Evolutionary conservation across 2,797 vertebrate species (phyloP).

Genomic region (Chlorospingus semifuscus): DNA sequence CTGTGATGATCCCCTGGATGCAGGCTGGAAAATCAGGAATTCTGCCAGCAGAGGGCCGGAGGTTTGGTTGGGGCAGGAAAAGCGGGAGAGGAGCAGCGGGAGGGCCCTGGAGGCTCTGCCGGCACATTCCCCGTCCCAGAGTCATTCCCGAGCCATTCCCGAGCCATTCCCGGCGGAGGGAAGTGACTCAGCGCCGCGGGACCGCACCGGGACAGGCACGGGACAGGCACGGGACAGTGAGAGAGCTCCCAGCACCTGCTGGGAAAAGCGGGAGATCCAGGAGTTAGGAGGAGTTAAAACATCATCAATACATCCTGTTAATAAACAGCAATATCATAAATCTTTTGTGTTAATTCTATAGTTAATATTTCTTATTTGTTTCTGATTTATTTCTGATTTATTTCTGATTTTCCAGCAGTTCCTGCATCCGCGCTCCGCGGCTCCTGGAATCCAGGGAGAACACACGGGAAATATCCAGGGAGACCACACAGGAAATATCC

Average conservation of each 20-base stretch:
- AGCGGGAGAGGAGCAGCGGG: too few relatives aligned
- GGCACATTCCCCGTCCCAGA: background rate
- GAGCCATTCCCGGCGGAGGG: background rate
- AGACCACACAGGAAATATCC: too few relatives aligned
- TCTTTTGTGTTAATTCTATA: fast-evolving
- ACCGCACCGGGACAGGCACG: too few relatives aligned
- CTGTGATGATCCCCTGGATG: too few relatives aligned
- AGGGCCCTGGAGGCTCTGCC: too few relatives aligned
- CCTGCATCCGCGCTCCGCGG: background rate
- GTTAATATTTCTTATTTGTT: background rate
- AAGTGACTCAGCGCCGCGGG: background rate
- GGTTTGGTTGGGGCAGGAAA: fast-evolving
- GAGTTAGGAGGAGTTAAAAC: background rate
- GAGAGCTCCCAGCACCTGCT: background rate
- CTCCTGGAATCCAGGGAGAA: background rate
- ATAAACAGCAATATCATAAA: too few relatives aligned
- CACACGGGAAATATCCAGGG: too few relatives aligned
- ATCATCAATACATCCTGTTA: fast-evolving
- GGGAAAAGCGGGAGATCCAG: background rate
- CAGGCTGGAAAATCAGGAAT: background rate
- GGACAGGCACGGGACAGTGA: background rate
- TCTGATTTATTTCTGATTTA: background rate
- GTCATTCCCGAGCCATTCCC: too few relatives aligned
- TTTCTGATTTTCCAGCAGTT: background rate
- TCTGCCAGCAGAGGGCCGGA: background rate